These are phyloP conservation scores for Coracopsis vasa DNA, from an alignment of 2,113 vertebrate genomes.

Conservation along the genomic window DNA sequence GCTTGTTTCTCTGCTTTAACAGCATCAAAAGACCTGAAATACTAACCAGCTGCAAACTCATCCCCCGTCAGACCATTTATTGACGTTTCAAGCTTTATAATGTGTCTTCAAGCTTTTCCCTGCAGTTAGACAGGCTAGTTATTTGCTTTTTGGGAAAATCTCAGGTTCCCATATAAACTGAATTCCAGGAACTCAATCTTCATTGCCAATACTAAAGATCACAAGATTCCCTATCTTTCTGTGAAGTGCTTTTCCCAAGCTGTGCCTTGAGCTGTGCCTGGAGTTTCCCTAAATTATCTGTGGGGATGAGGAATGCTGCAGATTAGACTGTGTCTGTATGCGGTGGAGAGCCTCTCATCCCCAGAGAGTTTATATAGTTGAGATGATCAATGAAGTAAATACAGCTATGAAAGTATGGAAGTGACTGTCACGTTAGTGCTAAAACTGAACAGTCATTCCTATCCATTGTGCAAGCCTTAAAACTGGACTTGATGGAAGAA, in stretches of 20 bases:
- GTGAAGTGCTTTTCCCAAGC: background rate
- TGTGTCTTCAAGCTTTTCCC: background rate
- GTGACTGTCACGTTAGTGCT: background rate
- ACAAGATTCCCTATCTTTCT: background rate
- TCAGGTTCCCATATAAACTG: background rate
- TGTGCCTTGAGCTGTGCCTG: background rate
- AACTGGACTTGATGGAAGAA: background rate
- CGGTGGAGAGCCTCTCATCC: background rate
- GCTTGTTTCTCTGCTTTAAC: background rate
- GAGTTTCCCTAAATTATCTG: background rate
- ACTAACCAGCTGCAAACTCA: background rate
- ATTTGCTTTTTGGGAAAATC: background rate
- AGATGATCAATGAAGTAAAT: background rate
- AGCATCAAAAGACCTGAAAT: background rate
- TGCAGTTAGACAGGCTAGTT: background rate
- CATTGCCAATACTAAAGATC: background rate
- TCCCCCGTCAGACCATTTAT: background rate
- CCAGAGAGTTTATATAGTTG: background rate
- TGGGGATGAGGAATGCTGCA: background rate
- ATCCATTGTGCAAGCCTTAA: background rate
- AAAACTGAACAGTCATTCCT: background rate
- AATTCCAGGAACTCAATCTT: background rate
- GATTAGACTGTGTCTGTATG: background rate
- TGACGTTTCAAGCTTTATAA: background rate
- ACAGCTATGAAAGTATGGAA: background rate